Conservation (phyloP, 2,888 invertebrate species). For the Heliconius aoede region DNA sequence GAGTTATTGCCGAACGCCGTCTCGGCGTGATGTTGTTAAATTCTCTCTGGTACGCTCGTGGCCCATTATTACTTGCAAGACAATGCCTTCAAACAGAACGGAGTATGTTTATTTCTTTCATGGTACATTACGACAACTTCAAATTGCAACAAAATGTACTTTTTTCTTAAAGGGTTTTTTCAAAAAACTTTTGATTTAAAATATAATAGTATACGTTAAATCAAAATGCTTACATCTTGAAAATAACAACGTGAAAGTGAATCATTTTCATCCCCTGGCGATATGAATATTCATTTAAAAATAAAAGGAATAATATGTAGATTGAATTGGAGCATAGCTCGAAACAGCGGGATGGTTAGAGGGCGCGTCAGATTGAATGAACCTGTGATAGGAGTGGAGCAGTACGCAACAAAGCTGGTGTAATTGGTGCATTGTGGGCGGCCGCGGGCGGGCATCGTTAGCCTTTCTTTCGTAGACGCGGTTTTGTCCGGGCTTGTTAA, state of each 20-base stretch:
- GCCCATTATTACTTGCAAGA: conserved; percentile 71
- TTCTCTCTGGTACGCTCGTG: conserved; percentile 66
- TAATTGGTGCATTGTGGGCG: conserved; percentile 80
- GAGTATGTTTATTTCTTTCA: conserved; percentile 70
- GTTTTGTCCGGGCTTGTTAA: conserved; percentile 81
- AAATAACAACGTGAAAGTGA: conserved; percentile 37
- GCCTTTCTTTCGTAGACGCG: conserved; percentile 79
- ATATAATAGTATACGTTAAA: conserved; percentile 25
- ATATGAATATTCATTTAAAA: conserved; percentile 41
- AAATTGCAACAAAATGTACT: conserved; percentile 1
- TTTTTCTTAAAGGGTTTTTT: not conserved
- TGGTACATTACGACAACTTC: conserved; percentile 38
- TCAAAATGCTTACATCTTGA: conserved; percentile 34
- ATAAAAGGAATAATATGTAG: conserved; percentile 39
- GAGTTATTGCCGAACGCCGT: conserved; percentile 70
- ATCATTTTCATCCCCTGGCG: conserved; percentile 38
- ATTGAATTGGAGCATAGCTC: conserved; percentile 46
- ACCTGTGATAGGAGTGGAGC: conserved; percentile 61
- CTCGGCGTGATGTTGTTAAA: conserved; percentile 67
- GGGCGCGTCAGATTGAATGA: conserved; percentile 57
- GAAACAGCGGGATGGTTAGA: conserved; percentile 48
- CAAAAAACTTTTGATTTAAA: not conserved
- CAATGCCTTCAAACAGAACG: conserved; percentile 75
- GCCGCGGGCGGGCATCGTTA: conserved; percentile 77
- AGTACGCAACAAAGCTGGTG: conserved; percentile 69